These are phyloP conservation scores for Plumapathes pennacea DNA, from an alignment of 92 coral and sea anemone species.

Conservation along the genomic window DNA sequence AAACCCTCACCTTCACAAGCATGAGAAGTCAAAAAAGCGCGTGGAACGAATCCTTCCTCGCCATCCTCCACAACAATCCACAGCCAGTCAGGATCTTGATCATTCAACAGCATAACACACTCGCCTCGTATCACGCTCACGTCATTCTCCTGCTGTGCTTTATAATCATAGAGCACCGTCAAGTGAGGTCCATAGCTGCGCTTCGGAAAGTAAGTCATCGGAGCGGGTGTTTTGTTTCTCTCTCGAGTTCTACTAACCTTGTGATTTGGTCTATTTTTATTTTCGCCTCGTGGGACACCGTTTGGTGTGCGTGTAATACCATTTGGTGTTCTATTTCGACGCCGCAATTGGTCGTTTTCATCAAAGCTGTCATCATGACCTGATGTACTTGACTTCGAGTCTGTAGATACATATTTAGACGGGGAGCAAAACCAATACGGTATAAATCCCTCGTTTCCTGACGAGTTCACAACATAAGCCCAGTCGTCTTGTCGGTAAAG, in stretches of 20 bases:
- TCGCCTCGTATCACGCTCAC: slow-evolving; percentile 77
- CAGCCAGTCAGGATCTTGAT: slow-evolving; percentile 83
- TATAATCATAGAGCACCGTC: slow-evolving; percentile 70
- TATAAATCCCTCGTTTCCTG: slow-evolving; percentile 72
- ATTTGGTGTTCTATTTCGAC: slow-evolving; percentile 32
- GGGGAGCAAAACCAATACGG: slow-evolving; percentile 71
- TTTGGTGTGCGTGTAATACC: slow-evolving; percentile 10
- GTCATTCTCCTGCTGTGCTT: slow-evolving; percentile 77
- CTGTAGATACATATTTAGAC: slow-evolving; percentile 38
- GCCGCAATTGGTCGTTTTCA: slow-evolving; percentile 52
- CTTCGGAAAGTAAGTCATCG: slow-evolving; percentile 75
- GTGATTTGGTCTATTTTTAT: slow-evolving; percentile 13
- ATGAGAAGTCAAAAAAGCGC: slow-evolving; percentile 73
- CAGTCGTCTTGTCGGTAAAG: slow-evolving; percentile 80
- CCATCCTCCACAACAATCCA: slow-evolving; percentile 80
- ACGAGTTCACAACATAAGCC: slow-evolving; percentile 71
- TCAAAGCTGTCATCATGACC: slow-evolving; percentile 74
- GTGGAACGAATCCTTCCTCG: slow-evolving; percentile 82
- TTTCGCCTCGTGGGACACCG: too few relatives aligned
- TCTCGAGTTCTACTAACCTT: too few relatives aligned
- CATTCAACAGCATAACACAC: slow-evolving; percentile 75
- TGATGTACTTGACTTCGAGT: slow-evolving; percentile 77
- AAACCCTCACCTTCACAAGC: slow-evolving; percentile 93
- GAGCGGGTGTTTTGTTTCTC: slow-evolving; percentile 25
- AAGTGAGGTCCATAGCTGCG: slow-evolving; percentile 80